Percentiles rank a stretch among this genome's conserved stretches.
phyloP scores from a whole-genome alignment of 1,140 invertebrate genomes.

The Cydia strobilella region DNA sequence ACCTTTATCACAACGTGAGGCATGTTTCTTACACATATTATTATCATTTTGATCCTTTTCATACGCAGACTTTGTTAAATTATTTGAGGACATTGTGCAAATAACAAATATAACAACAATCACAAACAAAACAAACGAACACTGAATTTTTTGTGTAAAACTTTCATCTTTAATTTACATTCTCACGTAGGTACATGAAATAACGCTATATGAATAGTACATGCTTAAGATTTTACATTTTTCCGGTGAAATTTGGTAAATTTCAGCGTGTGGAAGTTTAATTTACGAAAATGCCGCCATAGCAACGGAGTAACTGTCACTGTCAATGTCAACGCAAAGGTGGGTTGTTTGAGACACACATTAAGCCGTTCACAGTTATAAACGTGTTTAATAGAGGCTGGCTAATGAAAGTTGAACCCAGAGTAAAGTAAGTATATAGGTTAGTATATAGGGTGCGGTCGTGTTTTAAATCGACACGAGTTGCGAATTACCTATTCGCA shows the following conservation, averaged over 20 bases:
- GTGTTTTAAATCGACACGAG: too few relatives aligned
- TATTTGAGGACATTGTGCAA: background rate
- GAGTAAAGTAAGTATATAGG: too few relatives aligned
- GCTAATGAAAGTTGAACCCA: too few relatives aligned
- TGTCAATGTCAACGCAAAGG: conserved; percentile 1
- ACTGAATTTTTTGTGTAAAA: background rate
- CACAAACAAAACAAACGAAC: conserved; percentile 15
- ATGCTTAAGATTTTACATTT: conserved; percentile 12
- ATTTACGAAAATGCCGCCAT: conserved; percentile 58
- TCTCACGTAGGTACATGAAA: background rate
- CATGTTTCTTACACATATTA: conserved; percentile 53
- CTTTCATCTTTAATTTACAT: conserved; percentile 18
- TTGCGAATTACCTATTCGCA: too few relatives aligned
- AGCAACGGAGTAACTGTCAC: conserved; percentile 48
- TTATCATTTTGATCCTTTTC: conserved; percentile 44
- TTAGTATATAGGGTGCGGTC: too few relatives aligned
- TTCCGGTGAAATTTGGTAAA: background rate
- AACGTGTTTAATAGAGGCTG: too few relatives aligned
- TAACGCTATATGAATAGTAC: background rate
- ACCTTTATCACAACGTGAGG: conserved; percentile 49
- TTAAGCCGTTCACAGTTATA: background rate
- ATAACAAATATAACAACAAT: conserved; percentile 8
- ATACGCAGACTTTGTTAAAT: conserved; percentile 48
- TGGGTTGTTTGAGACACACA: background rate
- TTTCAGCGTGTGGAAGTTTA: background rate